These are phyloP conservation scores for Apomyelois bistriatella DNA, from an alignment of 2,888 invertebrate species.

Conservation along the genomic window DNA sequence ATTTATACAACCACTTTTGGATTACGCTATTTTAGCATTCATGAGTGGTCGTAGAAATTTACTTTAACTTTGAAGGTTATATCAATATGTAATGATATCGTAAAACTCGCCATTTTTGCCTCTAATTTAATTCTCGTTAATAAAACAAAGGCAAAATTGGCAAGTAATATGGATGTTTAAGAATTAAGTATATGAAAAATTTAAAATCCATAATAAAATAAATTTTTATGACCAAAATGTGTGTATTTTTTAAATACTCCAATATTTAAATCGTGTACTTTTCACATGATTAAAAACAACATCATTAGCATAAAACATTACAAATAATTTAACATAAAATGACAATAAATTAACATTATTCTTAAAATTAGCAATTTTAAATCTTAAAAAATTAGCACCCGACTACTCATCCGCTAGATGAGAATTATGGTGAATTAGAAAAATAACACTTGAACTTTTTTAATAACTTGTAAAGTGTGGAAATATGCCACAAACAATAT, in stretches of 20 bases:
- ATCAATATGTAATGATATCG: neutral
- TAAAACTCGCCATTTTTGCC: neutral
- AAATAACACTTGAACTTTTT: no score
- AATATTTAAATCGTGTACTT: neutral
- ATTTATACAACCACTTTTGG: neutral
- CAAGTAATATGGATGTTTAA: constrained; percentile 4
- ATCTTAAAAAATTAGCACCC: neutral
- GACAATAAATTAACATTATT: constrained; percentile 7
- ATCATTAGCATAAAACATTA: neutral
- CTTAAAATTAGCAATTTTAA: neutral
- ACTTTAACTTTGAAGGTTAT: neutral
- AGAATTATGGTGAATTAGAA: neutral
- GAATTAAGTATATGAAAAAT: constrained; percentile 12
- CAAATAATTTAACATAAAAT: constrained; percentile 1
- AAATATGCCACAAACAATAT: no score
- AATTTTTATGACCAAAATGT: constrained; percentile 1
- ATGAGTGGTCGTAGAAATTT: neutral
- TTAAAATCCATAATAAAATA: constrained; percentile 10
- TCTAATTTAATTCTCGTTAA: neutral
- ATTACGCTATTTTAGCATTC: no score
- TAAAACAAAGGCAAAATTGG: neutral
- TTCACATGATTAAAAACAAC: neutral
- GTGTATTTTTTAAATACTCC: neutral
- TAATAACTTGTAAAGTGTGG: no score
- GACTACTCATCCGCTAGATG: neutral